Percentiles rank a stretch among this genome's conserved stretches.
Evolutionary conservation across 2,797 vertebrate species (phyloP).

Genomic region (Sorex maritimensis): DNA sequence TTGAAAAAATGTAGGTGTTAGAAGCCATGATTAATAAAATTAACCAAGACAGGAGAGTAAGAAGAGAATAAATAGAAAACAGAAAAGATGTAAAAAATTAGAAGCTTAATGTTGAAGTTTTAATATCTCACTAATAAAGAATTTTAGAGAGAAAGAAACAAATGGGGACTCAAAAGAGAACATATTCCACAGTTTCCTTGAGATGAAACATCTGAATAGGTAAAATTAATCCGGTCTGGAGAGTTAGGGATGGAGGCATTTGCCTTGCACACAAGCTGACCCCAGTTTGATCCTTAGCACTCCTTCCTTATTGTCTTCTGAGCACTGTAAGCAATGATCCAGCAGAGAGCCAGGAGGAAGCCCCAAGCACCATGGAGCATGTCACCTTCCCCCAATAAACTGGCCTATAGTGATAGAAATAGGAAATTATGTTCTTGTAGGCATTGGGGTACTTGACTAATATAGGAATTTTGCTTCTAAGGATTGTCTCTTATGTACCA

Average conservation of each 20-base stretch:
- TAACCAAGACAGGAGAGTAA: constrained; percentile 13
- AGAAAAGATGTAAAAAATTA: not conserved
- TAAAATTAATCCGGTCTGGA: not conserved
- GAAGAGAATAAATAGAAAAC: not conserved
- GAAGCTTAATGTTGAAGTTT: constrained; percentile 13
- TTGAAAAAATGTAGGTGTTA: constrained; percentile 14
- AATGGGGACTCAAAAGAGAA: not conserved
- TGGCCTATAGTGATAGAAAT: not conserved
- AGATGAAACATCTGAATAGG: constrained; percentile 14
- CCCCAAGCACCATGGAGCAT: too few species aligned
- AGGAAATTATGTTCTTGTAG: not conserved
- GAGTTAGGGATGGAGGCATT: too few species aligned
- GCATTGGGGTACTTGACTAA: not conserved
- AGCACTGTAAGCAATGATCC: too few species aligned
- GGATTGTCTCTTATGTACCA: not conserved
- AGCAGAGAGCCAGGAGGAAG: too few species aligned
- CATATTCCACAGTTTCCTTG: not conserved
- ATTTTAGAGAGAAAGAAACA: not conserved
- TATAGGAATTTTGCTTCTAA: not conserved
- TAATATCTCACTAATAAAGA: not conserved
- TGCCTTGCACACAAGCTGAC: too few species aligned
- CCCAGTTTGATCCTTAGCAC: too few species aligned
- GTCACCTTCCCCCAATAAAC: not conserved
- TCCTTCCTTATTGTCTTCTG: too few species aligned
- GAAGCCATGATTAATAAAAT: constrained; percentile 32